Evolutionary conservation across 2,888 invertebrate species (phyloP).

Genomic region (Synergus gifuensis): DNA sequence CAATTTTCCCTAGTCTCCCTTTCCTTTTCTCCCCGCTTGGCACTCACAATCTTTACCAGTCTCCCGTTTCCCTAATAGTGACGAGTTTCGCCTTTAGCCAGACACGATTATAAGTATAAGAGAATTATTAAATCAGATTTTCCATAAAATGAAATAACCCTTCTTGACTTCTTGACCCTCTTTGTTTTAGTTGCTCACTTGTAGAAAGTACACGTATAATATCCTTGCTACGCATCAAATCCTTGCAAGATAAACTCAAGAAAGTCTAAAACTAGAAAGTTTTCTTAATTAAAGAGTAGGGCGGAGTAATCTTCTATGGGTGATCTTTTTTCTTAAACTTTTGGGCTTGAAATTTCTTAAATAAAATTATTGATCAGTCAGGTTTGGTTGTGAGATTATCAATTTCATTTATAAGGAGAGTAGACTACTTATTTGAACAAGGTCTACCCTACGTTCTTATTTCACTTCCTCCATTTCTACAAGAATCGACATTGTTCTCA

Average conservation of each 20-base stretch:
- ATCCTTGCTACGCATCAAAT: neutral
- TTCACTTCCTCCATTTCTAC: neutral
- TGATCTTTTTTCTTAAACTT: neutral
- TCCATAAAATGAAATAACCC: neutral
- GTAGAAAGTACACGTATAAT: neutral
- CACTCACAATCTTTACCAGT: slow-evolving; percentile 1
- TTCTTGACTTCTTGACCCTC: neutral
- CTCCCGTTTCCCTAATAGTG: neutral
- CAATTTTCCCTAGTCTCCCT: slow-evolving; percentile 55
- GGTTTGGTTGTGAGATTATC: neutral
- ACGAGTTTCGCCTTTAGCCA: slow-evolving; percentile 32
- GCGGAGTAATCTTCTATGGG: no score
- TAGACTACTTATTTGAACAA: slow-evolving; percentile 19
- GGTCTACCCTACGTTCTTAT: neutral
- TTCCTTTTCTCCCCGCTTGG: neutral
- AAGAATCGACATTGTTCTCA: slow-evolving; percentile 48
- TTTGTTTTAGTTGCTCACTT: neutral
- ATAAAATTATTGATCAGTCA: slow-evolving; percentile 14
- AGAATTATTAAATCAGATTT: slow-evolving; percentile 14
- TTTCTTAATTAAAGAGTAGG: neutral
- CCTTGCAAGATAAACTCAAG: slow-evolving; percentile 4
- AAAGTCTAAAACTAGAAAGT: neutral
- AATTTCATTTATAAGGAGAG: neutral
- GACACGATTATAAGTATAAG: slow-evolving; percentile 12
- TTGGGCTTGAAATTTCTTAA: neutral